Base-by-base conservation (phyloP, 2,797 vertebrate genomes). In the Poecilia velifera region DNA sequence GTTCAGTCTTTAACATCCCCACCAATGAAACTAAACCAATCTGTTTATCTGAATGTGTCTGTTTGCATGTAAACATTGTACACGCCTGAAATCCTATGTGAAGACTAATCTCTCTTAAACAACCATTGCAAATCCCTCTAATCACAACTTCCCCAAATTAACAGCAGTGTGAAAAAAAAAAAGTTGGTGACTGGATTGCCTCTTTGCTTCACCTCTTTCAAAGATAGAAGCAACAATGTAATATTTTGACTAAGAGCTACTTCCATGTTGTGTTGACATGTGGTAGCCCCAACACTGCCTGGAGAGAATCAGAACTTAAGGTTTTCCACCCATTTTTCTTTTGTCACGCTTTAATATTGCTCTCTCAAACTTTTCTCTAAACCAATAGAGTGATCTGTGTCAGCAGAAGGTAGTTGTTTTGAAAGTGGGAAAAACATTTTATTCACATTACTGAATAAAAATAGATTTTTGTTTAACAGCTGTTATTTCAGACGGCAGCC, bases 91-190 rank as follows among this genome's bases (percentile, higher is more conserved):
- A 92, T 90, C 87, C 86, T 84, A 85, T 93, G 89, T 91, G 47
- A 75, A 79, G 80, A 84, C 84, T 92, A 92, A 93, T 93, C 91
- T 87, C 71, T 86, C 66, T 86, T 84, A 89, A 84, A 86, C 77
- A 82, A 79, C 47, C 71, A 36, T 62, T 87, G 81, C 87, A 74
- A 68, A 81, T 88, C 89, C 87, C 85, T 85, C 73, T 82, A 77
- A 88, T 73, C 80, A 85, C 81, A 82, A 83, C 77, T 85, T 81
- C 80, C 85, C 79, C 78, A 88, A 89, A 90, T 77, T 91, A 88
- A 72, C 82, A 83, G 66, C 57, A 57, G 25, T 76, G 71, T 78
- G 77, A 2, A 31, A 31, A 31, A 31, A 31, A 77, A 62, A 53
- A 88, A 83, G 86, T 47, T 74, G 22, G 75, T 78, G 55, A 81